Percentiles rank a stretch among this genome's conserved stretches.
Conservation (phyloP, 92 coral and sea anemone genomes). For the Phenganax marumi region DNA sequence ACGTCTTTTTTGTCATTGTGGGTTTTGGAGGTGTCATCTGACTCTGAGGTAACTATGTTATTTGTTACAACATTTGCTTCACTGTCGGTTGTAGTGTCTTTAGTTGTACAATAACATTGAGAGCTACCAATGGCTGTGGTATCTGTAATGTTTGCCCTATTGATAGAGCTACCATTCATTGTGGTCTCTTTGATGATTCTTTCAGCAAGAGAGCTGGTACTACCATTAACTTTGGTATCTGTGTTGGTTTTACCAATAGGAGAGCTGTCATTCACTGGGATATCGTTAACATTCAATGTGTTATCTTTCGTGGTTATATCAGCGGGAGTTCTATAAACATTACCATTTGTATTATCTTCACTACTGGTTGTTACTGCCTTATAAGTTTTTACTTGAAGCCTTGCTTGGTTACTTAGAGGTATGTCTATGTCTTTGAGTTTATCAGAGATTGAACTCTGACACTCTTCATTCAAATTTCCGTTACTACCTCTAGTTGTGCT, state of each 20-base stretch:
- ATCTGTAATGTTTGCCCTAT: background rate
- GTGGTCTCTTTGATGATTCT: background rate
- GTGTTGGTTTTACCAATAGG: background rate
- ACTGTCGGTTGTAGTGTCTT: background rate
- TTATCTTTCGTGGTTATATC: background rate
- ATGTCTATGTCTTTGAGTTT: background rate
- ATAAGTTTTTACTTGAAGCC: background rate
- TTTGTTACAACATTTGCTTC: background rate
- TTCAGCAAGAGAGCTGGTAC: background rate
- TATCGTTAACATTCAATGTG: background rate
- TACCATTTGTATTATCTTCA: no score
- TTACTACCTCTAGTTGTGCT: background rate
- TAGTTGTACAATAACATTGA: background rate
- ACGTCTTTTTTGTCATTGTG: background rate
- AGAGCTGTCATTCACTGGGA: background rate
- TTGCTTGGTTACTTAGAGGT: background rate
- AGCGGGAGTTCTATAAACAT: background rate
- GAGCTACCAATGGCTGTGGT: background rate
- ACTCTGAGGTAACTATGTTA: background rate
- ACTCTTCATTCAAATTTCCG: background rate
- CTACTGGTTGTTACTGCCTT: background rate
- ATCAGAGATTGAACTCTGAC: background rate
- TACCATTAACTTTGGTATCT: background rate
- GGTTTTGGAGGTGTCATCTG: background rate
- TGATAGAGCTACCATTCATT: background rate